These are phyloP conservation scores for Urosaurus nigricauda DNA, from an alignment of 2,797 vertebrate genomes.

Conservation along the genomic window DNA sequence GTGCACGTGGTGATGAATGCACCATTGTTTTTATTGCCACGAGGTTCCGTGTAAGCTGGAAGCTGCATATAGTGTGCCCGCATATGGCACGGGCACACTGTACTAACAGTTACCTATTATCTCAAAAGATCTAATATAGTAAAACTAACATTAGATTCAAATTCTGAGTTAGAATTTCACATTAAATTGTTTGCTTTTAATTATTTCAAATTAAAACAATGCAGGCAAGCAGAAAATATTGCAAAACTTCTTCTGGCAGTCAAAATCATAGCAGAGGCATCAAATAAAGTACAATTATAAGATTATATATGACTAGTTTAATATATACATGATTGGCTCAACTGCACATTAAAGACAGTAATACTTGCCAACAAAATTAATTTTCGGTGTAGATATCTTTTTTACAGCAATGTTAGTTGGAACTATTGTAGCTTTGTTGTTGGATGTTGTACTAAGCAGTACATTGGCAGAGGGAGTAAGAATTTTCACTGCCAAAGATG, in stretches of 20 bases:
- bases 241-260: background rate
- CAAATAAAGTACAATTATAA: background rate
- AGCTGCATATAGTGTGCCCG: no score
- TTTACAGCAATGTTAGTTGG: conserved; percentile 83
- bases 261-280: background rate
- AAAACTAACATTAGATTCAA: background rate
- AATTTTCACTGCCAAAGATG: conserved; percentile 85
- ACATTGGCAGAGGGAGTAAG: conserved; percentile 81
- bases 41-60: no score
- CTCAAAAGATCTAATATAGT: background rate
- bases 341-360: conserved; percentile 70
- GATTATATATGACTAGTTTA: background rate
- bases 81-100: no score
- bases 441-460: conserved; percentile 72
- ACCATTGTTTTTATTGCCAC: no score
- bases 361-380: conserved; percentile 96
- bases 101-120: background rate
- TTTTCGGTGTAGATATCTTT: conserved; percentile 95
- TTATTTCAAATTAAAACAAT: background rate
- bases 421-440: conserved; percentile 78
- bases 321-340: conserved; percentile 34
- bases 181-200: background rate
- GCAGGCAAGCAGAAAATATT: background rate
- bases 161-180: background rate
- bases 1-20: no score